Base-by-base conservation (phyloP, 2,888 invertebrate species). In the Epsilonema sp. region DNA sequence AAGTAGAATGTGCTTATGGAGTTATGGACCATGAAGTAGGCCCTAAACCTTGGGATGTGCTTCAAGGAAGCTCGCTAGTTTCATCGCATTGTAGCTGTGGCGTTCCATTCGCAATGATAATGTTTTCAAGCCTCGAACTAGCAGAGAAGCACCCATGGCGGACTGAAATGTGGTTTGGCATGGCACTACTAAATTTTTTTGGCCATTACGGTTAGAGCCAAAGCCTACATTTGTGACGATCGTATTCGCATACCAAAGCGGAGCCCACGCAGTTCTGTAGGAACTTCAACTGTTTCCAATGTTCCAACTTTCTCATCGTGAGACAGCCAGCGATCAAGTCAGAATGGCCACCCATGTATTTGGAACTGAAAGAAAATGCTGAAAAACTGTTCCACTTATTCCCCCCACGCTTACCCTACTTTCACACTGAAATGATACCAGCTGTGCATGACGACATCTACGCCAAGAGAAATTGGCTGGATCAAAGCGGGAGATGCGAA, bases 321-420 rank as follows among this genome's bases (percentile, higher is more conserved):
- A 55, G 55, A 37, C 54, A 53, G n/a, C 68, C 68, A 2, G 59
- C 68, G 5, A 64, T 59, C 16, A 67, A 52, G 50, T 68, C 67
- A 39, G 61, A 59, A 53, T 68, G 68, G 2, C 68, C 68, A 13
- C 66, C 65, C 47, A 68, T 56, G 54, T 65, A 68, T 51, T 68
- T 68, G 16, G 67, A 63, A 46, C 65, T 65, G 47, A 16, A 52
- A n/a, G n/a, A n/a, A n/a, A n/a, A n/a, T n/a, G n/a, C n/a, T n/a
- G n/a, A n/a, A n/a, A n/a, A n/a, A n/a, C n/a, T n/a, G n/a, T n/a
- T n/a, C n/a, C n/a, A n/a, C n/a, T n/a, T n/a, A n/a, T n/a, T n/a
- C n/a, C n/a, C n/a, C n/a, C n/a, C n/a, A n/a, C n/a, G n/a, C n/a
- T n/a, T n/a, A n/a, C n/a, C n/a, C n/a, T n/a, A n/a, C n/a, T 22